Conservation (phyloP, 2,797 vertebrate species). For the Gymnothorax javanicus region DNA sequence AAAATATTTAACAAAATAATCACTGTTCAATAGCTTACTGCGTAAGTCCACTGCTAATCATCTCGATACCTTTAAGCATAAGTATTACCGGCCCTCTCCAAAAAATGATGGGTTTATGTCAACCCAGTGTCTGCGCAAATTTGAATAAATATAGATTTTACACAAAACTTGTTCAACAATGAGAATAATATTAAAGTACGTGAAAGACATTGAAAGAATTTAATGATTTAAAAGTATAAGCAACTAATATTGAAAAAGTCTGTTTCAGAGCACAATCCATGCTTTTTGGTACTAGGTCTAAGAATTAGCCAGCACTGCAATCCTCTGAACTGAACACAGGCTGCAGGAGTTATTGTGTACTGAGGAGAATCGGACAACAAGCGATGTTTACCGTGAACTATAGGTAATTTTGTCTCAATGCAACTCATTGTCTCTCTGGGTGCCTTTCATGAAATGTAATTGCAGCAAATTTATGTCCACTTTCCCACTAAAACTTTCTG, state of each 20-base stretch:
- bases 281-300: slow-evolving; percentile 15
- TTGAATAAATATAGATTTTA: slow-evolving; percentile 10
- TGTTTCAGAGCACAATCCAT: background rate
- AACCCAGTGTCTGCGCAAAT: slow-evolving; percentile 21
- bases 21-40: background rate
- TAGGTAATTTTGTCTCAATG: slow-evolving; percentile 1
- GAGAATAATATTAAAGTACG: slow-evolving; percentile 7
- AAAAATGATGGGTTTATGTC: slow-evolving; percentile 19
- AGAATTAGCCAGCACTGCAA: background rate
- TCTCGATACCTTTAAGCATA: background rate
- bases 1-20: slow-evolving; percentile 10
- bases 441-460: slow-evolving; percentile 24
- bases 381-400: background rate
- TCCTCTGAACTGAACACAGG: background rate
- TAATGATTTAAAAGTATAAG: background rate
- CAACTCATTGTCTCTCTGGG: slow-evolving; percentile 3
- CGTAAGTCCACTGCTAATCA: background rate
- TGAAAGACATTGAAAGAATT: background rate
- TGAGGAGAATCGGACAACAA: slow-evolving; percentile 6
- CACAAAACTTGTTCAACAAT: slow-evolving; percentile 9
- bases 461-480: slow-evolving; percentile 24
- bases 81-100: background rate
- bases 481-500: slow-evolving; percentile 16
- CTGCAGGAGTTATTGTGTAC: slow-evolving; percentile 2
- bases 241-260: background rate